phyloP scores from a whole-genome alignment of 2,797 vertebrate species.

The Champsocephalus gunnari region DNA sequence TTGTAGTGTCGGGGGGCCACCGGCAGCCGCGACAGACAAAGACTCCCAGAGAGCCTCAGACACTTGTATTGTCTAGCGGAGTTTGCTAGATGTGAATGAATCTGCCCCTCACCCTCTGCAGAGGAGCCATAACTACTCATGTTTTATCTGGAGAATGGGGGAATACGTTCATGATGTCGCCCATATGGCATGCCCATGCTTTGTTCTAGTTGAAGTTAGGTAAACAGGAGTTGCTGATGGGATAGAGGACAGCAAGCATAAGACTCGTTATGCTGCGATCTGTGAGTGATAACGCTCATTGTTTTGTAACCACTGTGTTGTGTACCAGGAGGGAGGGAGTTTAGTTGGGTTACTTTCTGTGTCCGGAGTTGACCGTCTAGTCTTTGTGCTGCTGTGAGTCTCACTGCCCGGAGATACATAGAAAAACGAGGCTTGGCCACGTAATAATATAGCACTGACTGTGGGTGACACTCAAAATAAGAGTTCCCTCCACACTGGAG shows the following conservation, averaged over 20 bases:
- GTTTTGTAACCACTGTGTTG: conserved; percentile 1
- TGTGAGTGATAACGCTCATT: neutral
- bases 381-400: conserved; percentile 46
- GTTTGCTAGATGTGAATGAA: conserved; percentile 35
- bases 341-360: conserved; percentile 6
- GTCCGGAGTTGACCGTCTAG: conserved; percentile 63
- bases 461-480: conserved; percentile 32
- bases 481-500: conserved; percentile 21
- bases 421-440: conserved; percentile 14
- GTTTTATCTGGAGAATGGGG: neutral
- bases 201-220: conserved; percentile 47
- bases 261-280: neutral
- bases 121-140: neutral
- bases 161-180: neutral
- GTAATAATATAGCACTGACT: conserved; percentile 16
- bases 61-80: conserved; percentile 62
- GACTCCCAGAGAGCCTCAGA: conserved; percentile 64
- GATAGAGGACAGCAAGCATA: neutral
- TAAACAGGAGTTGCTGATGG: conserved; percentile 30
- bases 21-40: conserved; percentile 70
- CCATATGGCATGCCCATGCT: conserved; percentile 12
- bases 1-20: conserved; percentile 46
- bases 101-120: neutral
- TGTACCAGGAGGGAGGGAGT: neutral
- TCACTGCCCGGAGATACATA: conserved; percentile 7